These are phyloP conservation scores for Grallaria varia DNA, from an alignment of 2,113 vertebrate genomes.

Conservation along the genomic window DNA sequence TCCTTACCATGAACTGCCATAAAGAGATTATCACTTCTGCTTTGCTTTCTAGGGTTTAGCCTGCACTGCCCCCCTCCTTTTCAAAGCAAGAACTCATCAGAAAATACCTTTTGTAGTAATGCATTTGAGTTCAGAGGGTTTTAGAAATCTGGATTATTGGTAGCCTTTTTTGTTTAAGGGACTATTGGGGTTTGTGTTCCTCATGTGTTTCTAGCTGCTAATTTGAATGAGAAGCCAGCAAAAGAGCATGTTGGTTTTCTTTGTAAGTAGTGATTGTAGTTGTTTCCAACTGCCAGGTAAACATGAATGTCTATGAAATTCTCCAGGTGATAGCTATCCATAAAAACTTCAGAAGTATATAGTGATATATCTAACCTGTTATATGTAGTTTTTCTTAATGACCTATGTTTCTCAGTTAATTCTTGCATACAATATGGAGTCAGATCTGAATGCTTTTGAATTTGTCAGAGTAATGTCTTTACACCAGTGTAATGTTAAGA, in stretches of 20 bases:
- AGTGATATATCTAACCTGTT: neutral
- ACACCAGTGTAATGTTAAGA: neutral
- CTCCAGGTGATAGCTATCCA: neutral
- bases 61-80: conserved; percentile 24
- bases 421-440: neutral
- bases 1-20: neutral
- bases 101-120: conserved; percentile 4
- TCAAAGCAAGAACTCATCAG: conserved; percentile 1
- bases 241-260: neutral
- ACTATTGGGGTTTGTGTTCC: neutral
- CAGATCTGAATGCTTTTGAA: neutral
- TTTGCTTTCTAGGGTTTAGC: conserved; percentile 41
- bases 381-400: neutral
- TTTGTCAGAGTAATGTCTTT: neutral
- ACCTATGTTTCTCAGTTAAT: neutral
- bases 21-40: conserved; percentile 17
- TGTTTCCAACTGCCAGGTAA: neutral
- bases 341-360: neutral
- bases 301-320: neutral
- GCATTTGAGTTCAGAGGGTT: neutral
- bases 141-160: neutral
- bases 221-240: neutral
- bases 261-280: neutral
- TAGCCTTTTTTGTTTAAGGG: neutral
- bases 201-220: neutral